Conservation (phyloP, 2,113 vertebrate genomes). For the Origma solitaria region DNA sequence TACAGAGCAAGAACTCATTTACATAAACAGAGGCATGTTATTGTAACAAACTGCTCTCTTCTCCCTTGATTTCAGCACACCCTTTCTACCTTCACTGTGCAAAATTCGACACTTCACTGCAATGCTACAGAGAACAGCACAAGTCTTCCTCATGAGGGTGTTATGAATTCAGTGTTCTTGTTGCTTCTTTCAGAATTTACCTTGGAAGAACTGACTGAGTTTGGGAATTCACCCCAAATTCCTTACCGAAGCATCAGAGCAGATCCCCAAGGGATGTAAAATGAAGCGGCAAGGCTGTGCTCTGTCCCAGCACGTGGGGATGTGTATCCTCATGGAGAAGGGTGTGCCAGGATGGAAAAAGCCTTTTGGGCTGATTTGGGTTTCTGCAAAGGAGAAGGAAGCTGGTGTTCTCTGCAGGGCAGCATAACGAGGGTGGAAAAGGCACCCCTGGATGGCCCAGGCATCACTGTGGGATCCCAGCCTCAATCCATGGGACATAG, state of each 20-base stretch:
- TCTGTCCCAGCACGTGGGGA: background rate
- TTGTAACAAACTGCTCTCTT: background rate
- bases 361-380: rapidly evolving
- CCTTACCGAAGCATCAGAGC: background rate
- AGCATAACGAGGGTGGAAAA: background rate
- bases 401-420: rapidly evolving
- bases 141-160: background rate
- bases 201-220: background rate
- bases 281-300: background rate
- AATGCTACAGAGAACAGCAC: background rate
- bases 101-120: background rate
- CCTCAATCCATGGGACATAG: rapidly evolving
- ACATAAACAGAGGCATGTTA: background rate
- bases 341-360: background rate
- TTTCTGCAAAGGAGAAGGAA: background rate
- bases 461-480: background rate
- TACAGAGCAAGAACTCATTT: background rate
- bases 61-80: slow-evolving; percentile 11
- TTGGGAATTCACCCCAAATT: background rate
- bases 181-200: background rate
- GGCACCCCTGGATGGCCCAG: rapidly evolving
- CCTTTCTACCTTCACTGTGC: background rate
- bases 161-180: background rate
- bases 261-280: background rate
- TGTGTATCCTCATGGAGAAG: background rate